Base-by-base conservation (phyloP, 2,113 vertebrate species). In the Lophochroa leadbeateri region DNA sequence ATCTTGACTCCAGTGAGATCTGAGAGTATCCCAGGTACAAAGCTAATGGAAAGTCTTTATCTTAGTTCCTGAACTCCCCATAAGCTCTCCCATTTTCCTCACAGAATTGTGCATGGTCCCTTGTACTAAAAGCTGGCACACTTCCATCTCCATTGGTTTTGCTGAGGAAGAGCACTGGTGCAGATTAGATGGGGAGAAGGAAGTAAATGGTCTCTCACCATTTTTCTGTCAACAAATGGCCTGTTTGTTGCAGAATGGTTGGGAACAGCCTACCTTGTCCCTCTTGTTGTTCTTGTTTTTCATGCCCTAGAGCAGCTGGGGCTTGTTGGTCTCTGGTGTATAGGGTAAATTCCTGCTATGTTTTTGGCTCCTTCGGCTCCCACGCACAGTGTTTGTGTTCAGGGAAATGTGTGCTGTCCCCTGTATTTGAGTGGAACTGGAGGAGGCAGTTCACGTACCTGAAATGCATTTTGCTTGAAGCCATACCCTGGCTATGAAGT, bases 41-140 rank as follows among this genome's bases (percentile, higher is more conserved):
- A 85, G 80, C 77, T 97, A 88, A 92, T 68, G 57, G 88, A 90
- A 93, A 87, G 91, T 84, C 95, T 97, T 97, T 94, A 94, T 92
- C 95, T 96, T 96, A 96, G 92, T 92, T 97, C 95, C 94, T 92
- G 76, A 97, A 80, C n/a, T 69, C 52, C 69, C 95, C 55, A 6
- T 79, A 88, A 88, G 74, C 61, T 94, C 55, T 96, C 55, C 76
- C 81, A 8, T 94, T 94, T 75, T 95, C 89, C 91, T 95, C 31
- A 43, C 46, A 84, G 94, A 88, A 47, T 55, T 94, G 84, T 70
- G 81, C 17, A 1, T 14, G 82, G 93, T 94, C 71, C 79, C 90
- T 92, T 82, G 19, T 90, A 80, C 52, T 88, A 83, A 93, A 91
- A 86, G 78, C 75, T 90, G 94, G 46, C 63, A 91, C 71, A 76